Evolutionary conservation across 2,797 vertebrate species (phyloP), one percentile per base, ranked within the genome.

Genomic region (Syngnathus acus): DNA sequence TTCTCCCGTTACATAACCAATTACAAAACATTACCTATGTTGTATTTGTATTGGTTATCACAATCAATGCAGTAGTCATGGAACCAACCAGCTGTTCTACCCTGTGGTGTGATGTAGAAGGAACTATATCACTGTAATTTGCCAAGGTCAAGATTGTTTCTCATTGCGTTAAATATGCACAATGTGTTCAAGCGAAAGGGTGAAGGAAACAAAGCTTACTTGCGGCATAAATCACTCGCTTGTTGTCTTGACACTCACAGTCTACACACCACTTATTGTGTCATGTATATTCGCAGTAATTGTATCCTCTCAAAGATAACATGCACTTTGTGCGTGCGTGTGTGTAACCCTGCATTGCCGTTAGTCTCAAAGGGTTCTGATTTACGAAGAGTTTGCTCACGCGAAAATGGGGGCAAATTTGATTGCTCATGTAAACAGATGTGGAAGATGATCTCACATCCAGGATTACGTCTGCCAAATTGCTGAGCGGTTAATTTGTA

Each of bases 1-100:
- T 54, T 11, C 42, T 57, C 11, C 26, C 54, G 63, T 84, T 78
- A 82, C 32, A 64, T 73, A 82, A 80, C 62, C 73, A 59, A 65
- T 68, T 69, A 60, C n/a, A 67, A 73, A 61, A 61, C n/a, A 47
- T 42, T 14, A 43, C n/a, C 37, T 9, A 55, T 38, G 11, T 32
- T 38, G 14, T 38, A 55, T 62, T 43, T 62, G 14, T 9, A 62
- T 43, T n/a, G 6, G 5, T 43, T 42, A 42, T 61, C 40, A 21
- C 11, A 61, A 40, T 61, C 59, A 43, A 11, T 42, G 39, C 2
- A 43, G 39, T 23, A 9, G 6, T 50, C 48, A 50, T 50, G 16
- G 55, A 38, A 37, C 16, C 16, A 42, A 60, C 58, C 38, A 61
- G 39, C 10, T 43, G 19, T 23, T 61, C 5, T 11, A 21, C 59